Evolutionary conservation across 2,113 vertebrate species (phyloP).

Genomic region (Platichthys stellatus): DNA sequence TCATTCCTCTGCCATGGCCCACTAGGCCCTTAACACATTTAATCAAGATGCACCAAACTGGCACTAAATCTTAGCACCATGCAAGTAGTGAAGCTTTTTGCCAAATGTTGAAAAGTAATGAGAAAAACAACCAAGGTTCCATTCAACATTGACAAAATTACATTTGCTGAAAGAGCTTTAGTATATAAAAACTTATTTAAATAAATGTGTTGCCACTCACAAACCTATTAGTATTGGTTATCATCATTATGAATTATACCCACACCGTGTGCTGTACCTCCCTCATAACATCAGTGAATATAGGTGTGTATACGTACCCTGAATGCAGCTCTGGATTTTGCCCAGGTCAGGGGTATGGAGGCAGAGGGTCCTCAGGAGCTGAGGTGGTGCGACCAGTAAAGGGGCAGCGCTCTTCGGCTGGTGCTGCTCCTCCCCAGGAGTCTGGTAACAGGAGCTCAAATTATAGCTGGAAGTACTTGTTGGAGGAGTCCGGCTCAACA

Average conservation of each 20-base stretch:
- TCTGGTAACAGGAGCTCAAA: not conserved
- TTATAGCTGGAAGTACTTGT: not conserved
- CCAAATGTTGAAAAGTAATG: too few species aligned
- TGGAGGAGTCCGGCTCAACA: not conserved
- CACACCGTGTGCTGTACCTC: not conserved
- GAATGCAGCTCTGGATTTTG: conserved; percentile 5
- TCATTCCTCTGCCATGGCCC: too few species aligned
- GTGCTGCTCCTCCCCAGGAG: conserved; percentile 2
- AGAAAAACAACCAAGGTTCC: too few species aligned
- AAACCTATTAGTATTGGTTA: too few species aligned
- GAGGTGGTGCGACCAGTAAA: not conserved
- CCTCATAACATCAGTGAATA: not conserved
- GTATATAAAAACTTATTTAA: too few species aligned
- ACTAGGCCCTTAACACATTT: too few species aligned
- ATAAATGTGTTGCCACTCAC: too few species aligned
- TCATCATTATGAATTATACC: not conserved
- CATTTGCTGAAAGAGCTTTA: too few species aligned
- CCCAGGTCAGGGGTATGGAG: conserved; percentile 37
- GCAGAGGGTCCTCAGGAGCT: conserved; percentile 26
- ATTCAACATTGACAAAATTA: too few species aligned
- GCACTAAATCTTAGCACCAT: too few species aligned
- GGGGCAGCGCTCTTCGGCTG: not conserved
- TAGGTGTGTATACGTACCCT: conserved; percentile 22
- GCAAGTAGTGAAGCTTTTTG: too few species aligned
- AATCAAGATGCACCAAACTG: too few species aligned